Base-by-base conservation (phyloP, 2,888 invertebrate species). In the Tholera decimalis region DNA sequence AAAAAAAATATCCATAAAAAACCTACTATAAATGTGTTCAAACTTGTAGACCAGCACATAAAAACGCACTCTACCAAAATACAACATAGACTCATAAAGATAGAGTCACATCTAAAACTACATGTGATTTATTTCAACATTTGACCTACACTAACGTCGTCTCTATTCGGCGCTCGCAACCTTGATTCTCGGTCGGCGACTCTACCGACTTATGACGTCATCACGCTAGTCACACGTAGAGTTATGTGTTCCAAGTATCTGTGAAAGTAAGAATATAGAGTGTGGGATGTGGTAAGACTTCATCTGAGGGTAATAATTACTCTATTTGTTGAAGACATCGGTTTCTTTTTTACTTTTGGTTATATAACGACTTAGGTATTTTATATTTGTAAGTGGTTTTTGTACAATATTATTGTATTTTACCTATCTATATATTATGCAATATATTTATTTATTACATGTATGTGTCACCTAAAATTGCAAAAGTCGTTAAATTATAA, bases 181-280 rank as follows among this genome's bases (percentile, higher is more conserved):
- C 82, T 82, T 82, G 82, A 73, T 49, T 69, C 35, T 53, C 78
- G 79, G 82, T 80, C 82, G 63, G 49, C 69, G 76, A 79, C 82
- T 78, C 80, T 68, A 70, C 53, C 60, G 37, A 57, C 66, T 57
- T 37, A 47, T 82, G 80, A 82, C 82, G 80, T 82, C 82, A 82
- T 47, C 41, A 2, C 64, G 64, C 72, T 81, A 77, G 77, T 71
- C 75, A 65, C 73, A 56, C 55, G 55, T 77, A 68, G 41, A 62
- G 61, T 64, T 46, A 61, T 68, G 63, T 60, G 51, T 72, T 73
- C 74, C 54, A 43, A 72, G 80, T 77, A 79, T 60, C 41, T 53
- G 50, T 46, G 43, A 43, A 24, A 30, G 28, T 35, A 30, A n/a
- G 18, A 4, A 30, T 67, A 4, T 59, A 46, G 43, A 44, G 47